Evolutionary conservation across 1,140 invertebrate species (phyloP).

Genomic region (Lucilia sericata): DNA sequence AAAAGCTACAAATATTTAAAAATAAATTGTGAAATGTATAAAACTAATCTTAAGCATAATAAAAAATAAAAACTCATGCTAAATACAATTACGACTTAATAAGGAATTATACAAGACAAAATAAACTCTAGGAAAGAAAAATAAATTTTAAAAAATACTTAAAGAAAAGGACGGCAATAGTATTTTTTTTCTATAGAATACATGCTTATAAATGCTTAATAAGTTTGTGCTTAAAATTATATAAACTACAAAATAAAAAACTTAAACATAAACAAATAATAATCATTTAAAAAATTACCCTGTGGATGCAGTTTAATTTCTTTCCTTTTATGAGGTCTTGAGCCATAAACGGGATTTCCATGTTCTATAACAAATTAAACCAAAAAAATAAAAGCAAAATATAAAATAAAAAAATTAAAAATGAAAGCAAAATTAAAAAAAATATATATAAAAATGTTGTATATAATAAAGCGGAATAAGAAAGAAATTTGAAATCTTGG

Average conservation of each 20-base stretch:
- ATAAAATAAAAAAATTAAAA: slow-evolving; percentile 14
- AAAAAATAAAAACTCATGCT: too few relatives aligned
- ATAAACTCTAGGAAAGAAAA: not conserved
- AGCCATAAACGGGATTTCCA: slow-evolving; percentile 66
- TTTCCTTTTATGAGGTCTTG: slow-evolving; percentile 67
- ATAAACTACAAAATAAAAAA: slow-evolving; percentile 20
- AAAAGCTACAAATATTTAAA: too few relatives aligned
- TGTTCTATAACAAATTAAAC: slow-evolving; percentile 62
- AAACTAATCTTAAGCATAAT: too few relatives aligned
- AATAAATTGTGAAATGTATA: too few relatives aligned
- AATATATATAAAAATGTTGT: slow-evolving; percentile 1
- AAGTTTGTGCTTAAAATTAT: slow-evolving; percentile 49
- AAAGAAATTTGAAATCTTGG: not conserved
- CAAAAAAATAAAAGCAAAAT: slow-evolving; percentile 44
- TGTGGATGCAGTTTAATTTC: slow-evolving; percentile 67
- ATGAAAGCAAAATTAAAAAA: slow-evolving; percentile 44
- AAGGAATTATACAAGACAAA: too few relatives aligned
- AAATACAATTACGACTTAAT: too few relatives aligned
- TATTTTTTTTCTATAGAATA: not conserved
- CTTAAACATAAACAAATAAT: slow-evolving; percentile 36
- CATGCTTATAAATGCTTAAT: not conserved
- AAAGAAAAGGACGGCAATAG: not conserved
- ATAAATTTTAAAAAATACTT: not conserved
- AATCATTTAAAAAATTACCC: slow-evolving; percentile 57
- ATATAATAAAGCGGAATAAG: slow-evolving; percentile 9